Conservation (phyloP, 2,888 invertebrate genomes). For the Hipparchia semele region DNA sequence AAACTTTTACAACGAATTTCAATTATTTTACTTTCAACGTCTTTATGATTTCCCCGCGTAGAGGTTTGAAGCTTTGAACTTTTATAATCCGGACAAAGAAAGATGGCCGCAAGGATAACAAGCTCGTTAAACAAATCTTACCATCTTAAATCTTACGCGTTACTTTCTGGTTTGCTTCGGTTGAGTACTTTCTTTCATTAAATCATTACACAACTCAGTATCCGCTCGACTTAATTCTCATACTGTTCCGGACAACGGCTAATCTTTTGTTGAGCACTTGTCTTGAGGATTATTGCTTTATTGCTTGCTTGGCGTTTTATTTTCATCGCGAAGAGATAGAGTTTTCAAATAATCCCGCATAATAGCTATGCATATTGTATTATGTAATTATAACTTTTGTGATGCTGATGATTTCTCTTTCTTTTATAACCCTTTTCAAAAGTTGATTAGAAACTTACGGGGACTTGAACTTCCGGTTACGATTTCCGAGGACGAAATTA, state of each 20-base stretch:
- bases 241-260: constrained; percentile 41
- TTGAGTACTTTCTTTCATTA: constrained; percentile 55
- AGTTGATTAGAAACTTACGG: not conserved
- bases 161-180: constrained; percentile 43
- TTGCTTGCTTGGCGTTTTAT: constrained; percentile 40
- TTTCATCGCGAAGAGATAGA: constrained; percentile 37
- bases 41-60: not conserved
- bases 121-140: constrained; percentile 28
- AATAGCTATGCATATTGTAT: not conserved
- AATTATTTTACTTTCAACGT: not conserved
- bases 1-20: too few species aligned
- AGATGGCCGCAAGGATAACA: constrained; percentile 14
- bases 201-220: constrained; percentile 51
- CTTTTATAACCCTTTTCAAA: not conserved
- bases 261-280: constrained; percentile 47
- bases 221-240: constrained; percentile 47
- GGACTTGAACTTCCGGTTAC: not conserved
- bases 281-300: constrained; percentile 39
- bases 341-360: constrained; percentile 21
- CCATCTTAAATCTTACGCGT: constrained; percentile 31
- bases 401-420: constrained; percentile 27
- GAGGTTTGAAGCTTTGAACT: constrained; percentile 11
- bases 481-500: not conserved
- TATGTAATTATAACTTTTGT: not conserved
- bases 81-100: constrained; percentile 4